Base-by-base conservation (phyloP, 2,113 vertebrate species). In the Grantiella picta region DNA sequence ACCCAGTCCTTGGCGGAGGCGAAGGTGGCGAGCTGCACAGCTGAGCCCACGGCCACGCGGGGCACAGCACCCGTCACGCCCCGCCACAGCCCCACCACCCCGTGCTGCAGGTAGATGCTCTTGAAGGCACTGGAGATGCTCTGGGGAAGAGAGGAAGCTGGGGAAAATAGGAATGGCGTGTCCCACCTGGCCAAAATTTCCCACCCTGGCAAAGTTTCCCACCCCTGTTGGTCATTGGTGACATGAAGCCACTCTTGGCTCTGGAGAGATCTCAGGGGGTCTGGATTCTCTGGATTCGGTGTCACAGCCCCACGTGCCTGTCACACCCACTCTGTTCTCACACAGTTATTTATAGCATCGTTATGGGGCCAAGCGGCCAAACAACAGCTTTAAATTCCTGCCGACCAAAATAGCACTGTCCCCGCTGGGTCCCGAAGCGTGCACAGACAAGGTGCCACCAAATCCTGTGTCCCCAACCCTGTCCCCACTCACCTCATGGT, bases 31-130 rank as follows among this genome's bases (percentile, higher is more conserved):
- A 99, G 98, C 86, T 99, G 99, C 6, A 98, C 98, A 1, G 99
- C 99, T 1, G 99, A 99, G 85, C 99, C 99, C 91, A 99, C 99
- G 77, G 98, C 99, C 92, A 99, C 99, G 2, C 99, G 98, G 33
- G 99, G 99, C 79, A 99, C 98, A 0, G 99, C 99, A 0, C 99
- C 99, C 0, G 98, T 98, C 83, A 99, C 99, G 1, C 99, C 99
- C 72, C 99, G 98, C 99, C 99, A 99, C 44, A 99, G 98, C 47
- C 99, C 99, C 35, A 75, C 66, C 18, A 99, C 77, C 6, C 99
- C 99, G 28, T 99, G 98, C 96, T 98, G 98, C 95, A 92, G 96
- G 96, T 99, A 99, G 97, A 99, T 99, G 93, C 96, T 98, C 78
- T 95, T 92, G 69, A 99, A 98, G 52, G 99, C 99, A 0, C 97